Evolutionary conservation across 1,140 invertebrate genomes (phyloP).

Genomic region (Sitobion miscanthi): DNA sequence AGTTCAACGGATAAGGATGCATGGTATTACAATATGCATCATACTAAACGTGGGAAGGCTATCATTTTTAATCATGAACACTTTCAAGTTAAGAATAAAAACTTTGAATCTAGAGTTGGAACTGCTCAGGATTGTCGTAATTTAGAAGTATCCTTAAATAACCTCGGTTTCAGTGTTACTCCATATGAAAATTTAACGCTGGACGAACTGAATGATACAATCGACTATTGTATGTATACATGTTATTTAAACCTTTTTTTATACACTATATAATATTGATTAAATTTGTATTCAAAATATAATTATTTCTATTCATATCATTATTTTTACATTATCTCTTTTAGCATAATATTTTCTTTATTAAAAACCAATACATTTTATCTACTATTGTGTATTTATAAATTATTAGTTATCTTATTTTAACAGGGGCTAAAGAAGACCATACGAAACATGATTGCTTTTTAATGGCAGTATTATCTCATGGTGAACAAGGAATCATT

Average conservation of each 20-base stretch:
- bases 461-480: slow-evolving; percentile 81
- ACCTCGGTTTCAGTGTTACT: slow-evolving; percentile 77
- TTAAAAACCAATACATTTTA: too few species aligned
- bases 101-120: slow-evolving; percentile 71
- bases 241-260: neutral
- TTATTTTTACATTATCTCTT: too few species aligned
- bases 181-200: slow-evolving; percentile 56
- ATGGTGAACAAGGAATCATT: slow-evolving; percentile 86
- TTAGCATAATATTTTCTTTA: neutral
- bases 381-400: too few species aligned
- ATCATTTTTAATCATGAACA: slow-evolving; percentile 91
- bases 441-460: slow-evolving; percentile 82
- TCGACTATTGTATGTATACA: slow-evolving; percentile 52
- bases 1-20: slow-evolving; percentile 70
- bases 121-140: slow-evolving; percentile 78
- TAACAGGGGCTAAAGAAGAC: slow-evolving; percentile 71
- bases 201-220: slow-evolving; percentile 57
- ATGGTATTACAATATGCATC: slow-evolving; percentile 85
- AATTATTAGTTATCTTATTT: slow-evolving; percentile 40
- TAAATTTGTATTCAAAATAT: too few species aligned
- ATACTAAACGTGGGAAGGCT: slow-evolving; percentile 81
- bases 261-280: too few species aligned
- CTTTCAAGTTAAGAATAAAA: slow-evolving; percentile 65
- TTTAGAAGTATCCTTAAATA: slow-evolving; percentile 69
- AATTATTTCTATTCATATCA: too few species aligned